Evolutionary conservation across 2,113 vertebrate genomes (phyloP), one percentile per base, ranked within the genome.

Genomic region (Ictidomys tridecemlineatus): DNA sequence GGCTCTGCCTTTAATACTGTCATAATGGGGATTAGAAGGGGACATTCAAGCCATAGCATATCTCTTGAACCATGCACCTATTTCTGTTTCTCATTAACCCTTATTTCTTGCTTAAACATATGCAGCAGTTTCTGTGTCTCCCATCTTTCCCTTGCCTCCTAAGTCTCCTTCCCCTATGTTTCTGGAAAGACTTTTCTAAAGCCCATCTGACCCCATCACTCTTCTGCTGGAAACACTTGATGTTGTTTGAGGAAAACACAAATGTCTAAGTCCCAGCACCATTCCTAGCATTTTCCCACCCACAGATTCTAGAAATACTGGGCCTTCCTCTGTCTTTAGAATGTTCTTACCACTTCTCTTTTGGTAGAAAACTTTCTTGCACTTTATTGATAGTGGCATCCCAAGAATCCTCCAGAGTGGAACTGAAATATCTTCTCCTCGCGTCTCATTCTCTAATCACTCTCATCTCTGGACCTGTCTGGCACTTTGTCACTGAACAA

Each of bases 251-350:
- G 65, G 77, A 69, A 89, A 79, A 48, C 69, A 63, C 76, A 39
- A 0, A 48, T 87, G 67, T 53, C 70, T 65, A 16, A 28, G 61
- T 37, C 34, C n/a, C 80, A 80, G 32, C 32, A 56, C 70, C 67
- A 67, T 91, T 87, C 32, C 58, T 87, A 79, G 69, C 42, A 82
- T 91, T 93, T 85, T 20, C 69, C 58, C 63, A 85, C 72, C 76
- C 48, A 74, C 63, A 8, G 85, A 63, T 82, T 92, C 88, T 61
- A 89, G 88, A 94, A 96, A 94, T 67, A 89, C 10, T 42, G 85
- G 61, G 16, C 58, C 74, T 80, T 79, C 39, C 79, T 89, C 26
- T 45, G 8, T 84, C 90, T 28, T 37, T 58, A 65, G 63, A 37
- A 70, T 22, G 9, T 91, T 80, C 92, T 96, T 56, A 8, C 61